These are phyloP conservation scores for human DNA, from an alignment of 2,113 vertebrate genomes.

Conservation along the genomic window DNA sequence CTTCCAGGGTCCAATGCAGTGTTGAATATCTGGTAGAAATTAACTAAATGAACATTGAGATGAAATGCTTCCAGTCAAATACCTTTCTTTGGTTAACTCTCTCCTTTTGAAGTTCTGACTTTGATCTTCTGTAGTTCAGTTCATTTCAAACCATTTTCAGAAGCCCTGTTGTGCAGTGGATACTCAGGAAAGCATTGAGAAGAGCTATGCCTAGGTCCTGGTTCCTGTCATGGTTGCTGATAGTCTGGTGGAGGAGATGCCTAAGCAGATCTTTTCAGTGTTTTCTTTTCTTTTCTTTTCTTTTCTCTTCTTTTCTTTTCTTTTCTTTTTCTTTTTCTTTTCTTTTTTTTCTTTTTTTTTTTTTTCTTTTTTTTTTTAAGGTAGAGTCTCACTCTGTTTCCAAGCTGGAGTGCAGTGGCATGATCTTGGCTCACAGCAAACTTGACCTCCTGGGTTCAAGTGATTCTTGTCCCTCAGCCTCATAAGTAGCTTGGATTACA, in stretches of 20 bases:
- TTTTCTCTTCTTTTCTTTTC: neutral
- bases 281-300: no score
- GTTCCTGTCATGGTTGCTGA: neutral
- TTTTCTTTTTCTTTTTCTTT: no score
- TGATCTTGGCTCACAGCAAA: no score
- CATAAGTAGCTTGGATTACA: no score
- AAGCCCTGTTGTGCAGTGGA: neutral
- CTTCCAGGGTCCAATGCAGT: neutral
- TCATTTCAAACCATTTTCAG: neutral
- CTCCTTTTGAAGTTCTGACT: neutral
- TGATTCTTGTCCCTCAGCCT: no score
- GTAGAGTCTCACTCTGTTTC: no score
- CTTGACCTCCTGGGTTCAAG: no score
- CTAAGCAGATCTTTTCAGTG: neutral
- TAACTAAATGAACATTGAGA: neutral
- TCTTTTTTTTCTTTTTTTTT: neutral
- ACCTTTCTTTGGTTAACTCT: neutral
- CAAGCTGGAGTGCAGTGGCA: no score
- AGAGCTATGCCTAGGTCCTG: accelerated
- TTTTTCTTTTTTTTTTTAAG: no score
- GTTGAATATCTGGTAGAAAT: neutral
- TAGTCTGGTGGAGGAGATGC: neutral
- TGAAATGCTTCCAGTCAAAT: neutral
- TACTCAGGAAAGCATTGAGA: no score
- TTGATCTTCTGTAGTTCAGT: neutral